These are phyloP conservation scores for Azorinus chamasolen DNA, from an alignment of 2,888 invertebrate genomes.

Conservation along the genomic window DNA sequence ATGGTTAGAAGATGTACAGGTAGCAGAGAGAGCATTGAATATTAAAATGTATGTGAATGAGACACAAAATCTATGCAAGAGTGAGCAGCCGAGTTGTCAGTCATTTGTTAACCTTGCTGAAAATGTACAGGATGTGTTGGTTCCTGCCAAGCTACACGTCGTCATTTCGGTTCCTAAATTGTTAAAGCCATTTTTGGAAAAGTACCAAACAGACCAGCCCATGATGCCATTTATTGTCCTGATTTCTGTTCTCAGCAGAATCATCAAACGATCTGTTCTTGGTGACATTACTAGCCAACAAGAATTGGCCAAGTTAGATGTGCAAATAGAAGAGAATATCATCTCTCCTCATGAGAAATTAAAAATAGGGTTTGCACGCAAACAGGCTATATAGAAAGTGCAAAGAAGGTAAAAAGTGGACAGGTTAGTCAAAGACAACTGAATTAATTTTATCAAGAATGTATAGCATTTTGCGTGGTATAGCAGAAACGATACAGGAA, in stretches of 20 bases:
- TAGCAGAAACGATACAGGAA: slow-evolving; percentile 9
- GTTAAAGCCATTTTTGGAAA: slow-evolving; percentile 29
- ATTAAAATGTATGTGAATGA: slow-evolving; percentile 37
- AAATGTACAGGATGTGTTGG: slow-evolving; percentile 16
- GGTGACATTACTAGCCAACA: not conserved
- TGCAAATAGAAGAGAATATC: not conserved
- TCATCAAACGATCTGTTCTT: slow-evolving; percentile 10
- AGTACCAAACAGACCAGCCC: slow-evolving; percentile 34
- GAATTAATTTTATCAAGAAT: slow-evolving; percentile 12
- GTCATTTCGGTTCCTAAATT: slow-evolving; percentile 34
- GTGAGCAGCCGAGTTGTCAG: slow-evolving; percentile 14
- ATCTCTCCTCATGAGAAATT: slow-evolving; percentile 14
- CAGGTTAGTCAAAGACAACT: slow-evolving; percentile 6
- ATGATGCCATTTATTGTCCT: slow-evolving; percentile 25
- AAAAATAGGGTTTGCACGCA: slow-evolving; percentile 23
- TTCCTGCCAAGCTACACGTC: slow-evolving; percentile 31
- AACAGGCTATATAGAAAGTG: slow-evolving; percentile 9
- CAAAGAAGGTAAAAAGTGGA: not conserved
- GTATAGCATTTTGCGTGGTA: slow-evolving; percentile 13
- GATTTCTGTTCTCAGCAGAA: not conserved
- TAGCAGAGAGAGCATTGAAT: slow-evolving; percentile 33
- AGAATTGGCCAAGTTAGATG: slow-evolving; percentile 1
- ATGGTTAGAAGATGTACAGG: slow-evolving; percentile 54
- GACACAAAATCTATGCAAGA: slow-evolving; percentile 6
- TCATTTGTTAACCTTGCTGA: slow-evolving; percentile 23